Evolutionary conservation across 2,888 invertebrate species (phyloP).

Genomic region (Melanostoma scalare): DNA sequence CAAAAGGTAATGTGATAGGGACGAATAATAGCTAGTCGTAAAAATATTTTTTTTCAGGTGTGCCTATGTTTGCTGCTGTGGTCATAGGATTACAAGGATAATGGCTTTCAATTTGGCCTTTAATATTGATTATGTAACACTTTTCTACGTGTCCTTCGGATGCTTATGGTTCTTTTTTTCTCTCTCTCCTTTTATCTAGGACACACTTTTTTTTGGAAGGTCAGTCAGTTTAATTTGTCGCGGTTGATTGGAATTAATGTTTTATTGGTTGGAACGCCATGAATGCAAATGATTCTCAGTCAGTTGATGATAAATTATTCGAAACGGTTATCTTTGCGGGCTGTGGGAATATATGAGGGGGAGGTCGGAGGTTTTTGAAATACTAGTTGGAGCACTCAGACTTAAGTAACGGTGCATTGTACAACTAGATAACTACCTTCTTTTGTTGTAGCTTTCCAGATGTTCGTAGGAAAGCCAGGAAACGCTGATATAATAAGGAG

Average conservation of each 20-base stretch:
- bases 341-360: background rate
- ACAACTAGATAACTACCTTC: no score
- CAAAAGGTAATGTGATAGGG: conserved; percentile 50
- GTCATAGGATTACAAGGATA: conserved; percentile 39
- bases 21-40: conserved; percentile 48
- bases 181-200: background rate
- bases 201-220: conserved; percentile 11
- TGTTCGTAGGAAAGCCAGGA: no score
- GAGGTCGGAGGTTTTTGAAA: no score
- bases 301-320: background rate
- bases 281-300: conserved; percentile 6
- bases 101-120: conserved; percentile 64
- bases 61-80: conserved; percentile 23
- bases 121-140: conserved; percentile 57
- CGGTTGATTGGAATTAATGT: conserved; percentile 48
- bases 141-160: conserved; percentile 24
- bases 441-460: no score
- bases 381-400: no score
- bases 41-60: conserved; percentile 59
- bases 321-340: background rate
- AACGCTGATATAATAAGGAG: no score
- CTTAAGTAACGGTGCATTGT: no score
- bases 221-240: conserved; percentile 16
- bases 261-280: conserved; percentile 4
- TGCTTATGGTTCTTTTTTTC: background rate